Base-by-base conservation (phyloP, 2,888 invertebrate genomes). In the Xanthorhoe spadicearia region DNA sequence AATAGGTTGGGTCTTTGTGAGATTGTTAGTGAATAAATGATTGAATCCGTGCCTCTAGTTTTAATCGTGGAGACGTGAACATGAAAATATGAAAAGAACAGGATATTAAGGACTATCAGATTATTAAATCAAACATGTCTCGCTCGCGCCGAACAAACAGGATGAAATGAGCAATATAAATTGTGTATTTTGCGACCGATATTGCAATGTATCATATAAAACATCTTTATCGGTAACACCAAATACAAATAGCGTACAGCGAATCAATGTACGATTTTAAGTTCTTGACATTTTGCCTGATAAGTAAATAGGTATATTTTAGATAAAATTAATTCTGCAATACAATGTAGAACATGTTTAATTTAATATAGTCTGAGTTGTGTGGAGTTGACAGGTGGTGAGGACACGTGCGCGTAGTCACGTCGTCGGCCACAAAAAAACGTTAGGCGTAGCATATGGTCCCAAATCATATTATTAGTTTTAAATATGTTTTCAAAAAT, bases 21-120 rank as follows among this genome's bases (percentile, higher is more conserved):
- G 87, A 89, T 88, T 87, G 80, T 82, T 83, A 84, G 83, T 75
- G 74, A 80, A 78, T 83, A 83, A 85, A 84, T 81, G 77, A 81
- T 79, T 81, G 77, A 77, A 79, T 82, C 84, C 80, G 80, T 87
- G 82, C 83, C 86, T 85, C 61, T 72, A 57, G 70, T 74, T 74
- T 74, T 67, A 72, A 72, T 70, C 58, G 64, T 60, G 56, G 52
- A 62, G 50, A 61, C 71, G 72, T 66, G 72, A 69, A 74, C 72
- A 80, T 77, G 73, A 75, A 69, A 75, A 69, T 51, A 75, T 69
- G 72, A 74, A 74, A 77, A 73, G 70, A 76, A 66, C 71, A 75
- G 73, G 72, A 80, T 77, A 77, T 78, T 77, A 72, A 71, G 74
- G 73, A 76, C 77, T 77, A 82, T 78, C 80, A 77, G 78, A 83